phyloP scores from a whole-genome alignment of 64 coral and sea anemone species.

The Trachythela sp. region DNA sequence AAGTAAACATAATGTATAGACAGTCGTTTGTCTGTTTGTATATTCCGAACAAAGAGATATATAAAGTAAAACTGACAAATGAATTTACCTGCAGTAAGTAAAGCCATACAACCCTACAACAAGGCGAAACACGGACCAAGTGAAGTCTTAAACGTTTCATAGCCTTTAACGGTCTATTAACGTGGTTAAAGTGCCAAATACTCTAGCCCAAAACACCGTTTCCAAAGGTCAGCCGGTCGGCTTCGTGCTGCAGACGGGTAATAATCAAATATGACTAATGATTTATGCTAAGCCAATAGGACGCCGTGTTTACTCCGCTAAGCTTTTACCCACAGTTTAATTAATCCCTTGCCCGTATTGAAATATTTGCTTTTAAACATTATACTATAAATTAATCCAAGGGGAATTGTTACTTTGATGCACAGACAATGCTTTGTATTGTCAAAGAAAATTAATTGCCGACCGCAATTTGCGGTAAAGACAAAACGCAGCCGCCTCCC shows the following conservation, averaged over 20 bases:
- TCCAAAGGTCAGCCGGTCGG: not conserved
- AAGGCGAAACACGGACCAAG: constrained; percentile 74
- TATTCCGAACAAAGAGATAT: not conserved
- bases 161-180: not conserved
- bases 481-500: not conserved
- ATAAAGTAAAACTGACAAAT: not conserved
- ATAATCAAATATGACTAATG: not conserved
- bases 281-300: not conserved
- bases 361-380: not conserved
- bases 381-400: not conserved
- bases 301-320: not conserved
- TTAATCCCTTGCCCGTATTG: not conserved
- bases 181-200: not conserved
- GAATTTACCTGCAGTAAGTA: constrained; percentile 64
- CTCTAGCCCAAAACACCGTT: not conserved
- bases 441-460: not conserved
- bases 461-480: too few relatives aligned
- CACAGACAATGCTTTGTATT: not conserved
- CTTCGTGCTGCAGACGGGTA: not conserved
- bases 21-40: not conserved
- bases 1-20: not conserved
- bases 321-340: not conserved
- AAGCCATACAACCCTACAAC: constrained; percentile 74
- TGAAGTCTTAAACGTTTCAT: constrained; percentile 58
- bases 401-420: not conserved